Conservation (phyloP, 2,797 vertebrate species). For the Coracias cyanogaster region DNA sequence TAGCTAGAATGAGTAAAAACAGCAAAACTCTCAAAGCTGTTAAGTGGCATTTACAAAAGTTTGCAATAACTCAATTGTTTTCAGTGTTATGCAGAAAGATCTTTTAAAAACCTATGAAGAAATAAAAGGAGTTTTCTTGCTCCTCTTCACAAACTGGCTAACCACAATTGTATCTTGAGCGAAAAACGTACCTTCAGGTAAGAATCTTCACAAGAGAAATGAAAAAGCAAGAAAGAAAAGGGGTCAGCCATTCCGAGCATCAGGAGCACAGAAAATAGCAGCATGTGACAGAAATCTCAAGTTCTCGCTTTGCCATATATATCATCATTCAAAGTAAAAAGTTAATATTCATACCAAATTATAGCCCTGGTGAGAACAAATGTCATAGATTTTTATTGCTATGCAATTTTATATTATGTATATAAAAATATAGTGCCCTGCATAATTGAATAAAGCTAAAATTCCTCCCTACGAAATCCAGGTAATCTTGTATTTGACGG, state of each 20-base stretch:
- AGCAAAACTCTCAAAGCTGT: background rate
- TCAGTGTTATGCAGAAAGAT: background rate
- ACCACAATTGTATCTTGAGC: background rate
- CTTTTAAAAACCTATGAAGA: background rate
- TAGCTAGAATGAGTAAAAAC: background rate
- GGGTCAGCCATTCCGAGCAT: rapidly evolving
- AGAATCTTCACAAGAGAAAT: background rate
- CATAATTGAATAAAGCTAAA: background rate
- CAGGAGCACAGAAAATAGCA: background rate
- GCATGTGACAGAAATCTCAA: background rate
- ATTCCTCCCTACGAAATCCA: background rate
- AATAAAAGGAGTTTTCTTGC: background rate
- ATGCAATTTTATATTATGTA: background rate
- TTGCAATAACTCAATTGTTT: background rate
- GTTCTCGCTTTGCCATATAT: background rate
- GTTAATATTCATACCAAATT: background rate
- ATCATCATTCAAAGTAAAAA: background rate
- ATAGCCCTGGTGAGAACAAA: background rate
- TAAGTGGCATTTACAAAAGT: background rate
- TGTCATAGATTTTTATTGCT: background rate
- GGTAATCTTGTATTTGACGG: background rate
- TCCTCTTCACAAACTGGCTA: background rate
- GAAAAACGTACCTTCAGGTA: background rate
- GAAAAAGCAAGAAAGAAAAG: background rate
- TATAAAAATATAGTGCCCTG: background rate